Evolutionary conservation across 2,888 invertebrate genomes (phyloP), one percentile per base, ranked within the genome.

Genomic region (Acholoe squamosa): DNA sequence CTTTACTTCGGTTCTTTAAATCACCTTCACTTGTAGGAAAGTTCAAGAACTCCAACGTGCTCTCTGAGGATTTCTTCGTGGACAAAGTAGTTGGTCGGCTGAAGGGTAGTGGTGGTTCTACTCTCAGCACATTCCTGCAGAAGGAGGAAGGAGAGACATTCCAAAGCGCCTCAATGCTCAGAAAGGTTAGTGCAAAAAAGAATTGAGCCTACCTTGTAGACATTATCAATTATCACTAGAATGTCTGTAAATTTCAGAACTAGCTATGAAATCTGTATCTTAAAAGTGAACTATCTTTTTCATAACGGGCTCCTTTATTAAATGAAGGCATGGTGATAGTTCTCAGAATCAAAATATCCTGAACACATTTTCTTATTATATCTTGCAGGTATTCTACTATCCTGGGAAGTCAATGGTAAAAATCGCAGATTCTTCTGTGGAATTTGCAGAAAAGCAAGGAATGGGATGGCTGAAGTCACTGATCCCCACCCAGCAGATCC

Each of bases 401-500:
- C 95, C 95, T 0, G 92, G 92, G 33, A 93, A 94, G 91, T 94
- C 95, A 33, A 92, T 93, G 12, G 91, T 91, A 61, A 92, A 93
- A 16, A 54, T 94, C 28, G 92, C 93, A 14, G 94, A 95, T 89
- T 92, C 93, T 54, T 93, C 92, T 0, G 92, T 95, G 77, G 95
- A 95, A 92, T 94, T 92, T 88, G 94, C 94, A 0, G 94, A 95
- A 12, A 94, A 93, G 28, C 94, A 94, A 89, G 95, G 95, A 1
- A 93, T 94, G 89, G 90, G 93, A 34, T 93, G 94, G 93, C 93
- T 95, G 33, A 92, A 93, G 77, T 94, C 94, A 0, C 92, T 95
- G 34, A 93, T 95, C 10, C 95, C 95, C 0, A 93, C 94, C 25
- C 94, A 95, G 90, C 95, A 97, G 94, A 95, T 97, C 10, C 97